A percentile compares a stretch with the other conserved stretches of the same genome.
phyloP scores from a whole-genome alignment of 2,113 vertebrate species.

The Strix uralensis region DNA sequence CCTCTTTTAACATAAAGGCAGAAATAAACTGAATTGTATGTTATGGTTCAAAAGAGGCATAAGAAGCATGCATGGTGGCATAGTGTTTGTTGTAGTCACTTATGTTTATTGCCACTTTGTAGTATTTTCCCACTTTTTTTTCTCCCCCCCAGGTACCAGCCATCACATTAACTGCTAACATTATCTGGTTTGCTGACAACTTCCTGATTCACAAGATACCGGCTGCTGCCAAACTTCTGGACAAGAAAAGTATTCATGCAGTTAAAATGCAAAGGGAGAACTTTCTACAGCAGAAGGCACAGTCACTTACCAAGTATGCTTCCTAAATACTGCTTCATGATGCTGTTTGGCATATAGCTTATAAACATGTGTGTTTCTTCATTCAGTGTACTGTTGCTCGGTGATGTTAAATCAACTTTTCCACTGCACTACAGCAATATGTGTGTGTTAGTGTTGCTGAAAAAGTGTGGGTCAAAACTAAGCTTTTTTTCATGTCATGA shows the following conservation, averaged over 20 bases:
- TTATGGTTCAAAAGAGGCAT: neutral
- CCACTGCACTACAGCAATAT: neutral
- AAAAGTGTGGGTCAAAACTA: neutral
- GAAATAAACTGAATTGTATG: neutral
- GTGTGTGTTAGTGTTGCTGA: neutral
- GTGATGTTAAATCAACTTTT: neutral
- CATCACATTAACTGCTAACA: slow-evolving; percentile 93
- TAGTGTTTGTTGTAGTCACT: neutral
- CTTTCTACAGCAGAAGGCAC: slow-evolving; percentile 90
- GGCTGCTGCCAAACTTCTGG: slow-evolving; percentile 90
- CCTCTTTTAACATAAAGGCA: neutral
- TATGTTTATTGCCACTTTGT: neutral
- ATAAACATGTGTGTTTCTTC: neutral
- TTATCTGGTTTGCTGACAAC: slow-evolving; percentile 95
- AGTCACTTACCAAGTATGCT: slow-evolving; percentile 89
- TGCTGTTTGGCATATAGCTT: neutral
- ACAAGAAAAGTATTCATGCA: slow-evolving; percentile 89
- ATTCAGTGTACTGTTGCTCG: neutral
- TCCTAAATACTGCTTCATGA: neutral
- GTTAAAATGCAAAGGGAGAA: slow-evolving; percentile 86
- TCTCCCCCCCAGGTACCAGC: slow-evolving; percentile 83
- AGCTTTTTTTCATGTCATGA: neutral
- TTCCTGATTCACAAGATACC: slow-evolving; percentile 90
- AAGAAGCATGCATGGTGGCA: neutral
- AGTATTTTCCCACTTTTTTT: neutral